These are phyloP conservation scores for Acromyrmex charruanus DNA, from an alignment of 1,140 invertebrate species.

Conservation along the genomic window DNA sequence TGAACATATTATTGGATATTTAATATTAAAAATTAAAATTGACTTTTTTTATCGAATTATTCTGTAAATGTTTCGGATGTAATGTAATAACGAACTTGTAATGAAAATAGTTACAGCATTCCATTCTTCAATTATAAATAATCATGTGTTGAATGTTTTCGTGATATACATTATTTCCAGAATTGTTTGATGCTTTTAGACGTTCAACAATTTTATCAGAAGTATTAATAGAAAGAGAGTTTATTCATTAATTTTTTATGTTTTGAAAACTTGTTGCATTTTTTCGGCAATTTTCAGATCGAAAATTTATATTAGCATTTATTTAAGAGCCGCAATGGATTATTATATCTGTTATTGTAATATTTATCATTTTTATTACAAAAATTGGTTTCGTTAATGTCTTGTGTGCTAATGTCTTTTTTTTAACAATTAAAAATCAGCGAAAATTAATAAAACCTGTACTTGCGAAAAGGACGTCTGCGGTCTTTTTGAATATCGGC, in stretches of 20 bases:
- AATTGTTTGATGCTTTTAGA: neutral
- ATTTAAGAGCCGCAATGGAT: too few relatives aligned
- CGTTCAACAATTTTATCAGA: neutral
- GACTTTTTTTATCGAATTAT: neutral
- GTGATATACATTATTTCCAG: neutral
- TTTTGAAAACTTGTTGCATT: neutral
- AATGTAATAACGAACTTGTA: neutral
- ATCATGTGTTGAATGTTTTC: neutral
- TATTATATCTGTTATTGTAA: neutral
- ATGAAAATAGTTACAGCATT: neutral
- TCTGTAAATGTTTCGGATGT: neutral
- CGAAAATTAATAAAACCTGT: slow-evolving; percentile 5
- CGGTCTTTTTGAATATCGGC: slow-evolving; percentile 15
- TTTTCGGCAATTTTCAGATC: too few relatives aligned
- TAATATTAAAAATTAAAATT: slow-evolving; percentile 5
- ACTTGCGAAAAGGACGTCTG: neutral
- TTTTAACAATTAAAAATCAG: neutral
- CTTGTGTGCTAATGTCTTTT: neutral
- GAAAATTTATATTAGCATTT: neutral
- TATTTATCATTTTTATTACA: neutral
- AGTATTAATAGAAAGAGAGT: neutral
- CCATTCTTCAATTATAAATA: neutral
- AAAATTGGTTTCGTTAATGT: neutral
- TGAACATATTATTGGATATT: neutral
- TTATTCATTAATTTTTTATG: neutral